These are phyloP conservation scores for Rhincodon typus DNA, from an alignment of 2,797 vertebrate genomes.

Conservation along the genomic window DNA sequence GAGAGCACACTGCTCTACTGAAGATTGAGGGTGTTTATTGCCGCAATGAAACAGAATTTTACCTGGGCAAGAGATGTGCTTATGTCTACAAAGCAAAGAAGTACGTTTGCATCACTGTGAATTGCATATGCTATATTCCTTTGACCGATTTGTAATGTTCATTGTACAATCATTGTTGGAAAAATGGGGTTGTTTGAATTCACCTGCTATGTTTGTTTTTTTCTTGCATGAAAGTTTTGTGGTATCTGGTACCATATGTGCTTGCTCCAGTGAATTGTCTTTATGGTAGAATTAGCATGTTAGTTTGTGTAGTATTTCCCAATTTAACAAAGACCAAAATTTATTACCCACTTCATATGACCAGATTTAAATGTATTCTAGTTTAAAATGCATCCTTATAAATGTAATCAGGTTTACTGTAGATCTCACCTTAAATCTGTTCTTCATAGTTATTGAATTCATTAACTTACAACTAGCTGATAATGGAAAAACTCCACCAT, in stretches of 20 bases:
- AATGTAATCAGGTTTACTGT: no score
- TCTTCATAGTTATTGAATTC: background rate
- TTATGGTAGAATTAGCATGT: background rate
- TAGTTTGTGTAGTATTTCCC: background rate
- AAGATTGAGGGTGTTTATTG: slow-evolving; percentile 93
- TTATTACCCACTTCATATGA: background rate
- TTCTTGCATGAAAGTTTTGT: background rate
- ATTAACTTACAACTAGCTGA: background rate
- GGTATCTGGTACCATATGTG: background rate
- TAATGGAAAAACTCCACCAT: background rate
- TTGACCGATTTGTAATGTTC: background rate
- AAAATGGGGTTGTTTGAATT: background rate
- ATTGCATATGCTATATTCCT: background rate
- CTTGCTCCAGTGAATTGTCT: background rate
- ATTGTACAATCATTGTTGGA: background rate
- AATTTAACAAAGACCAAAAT: background rate
- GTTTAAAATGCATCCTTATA: no score
- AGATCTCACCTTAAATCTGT: no score
- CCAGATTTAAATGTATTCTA: background rate
- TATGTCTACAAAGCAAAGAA: slow-evolving; percentile 99
- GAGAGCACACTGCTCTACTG: slow-evolving; percentile 88
- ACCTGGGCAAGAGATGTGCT: slow-evolving; percentile 89
- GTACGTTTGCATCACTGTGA: slow-evolving; percentile 57
- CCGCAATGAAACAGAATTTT: slow-evolving; percentile 84
- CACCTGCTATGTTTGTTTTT: background rate